phyloP scores from a whole-genome alignment of 2,797 vertebrate species.

The Nasua narica region DNA sequence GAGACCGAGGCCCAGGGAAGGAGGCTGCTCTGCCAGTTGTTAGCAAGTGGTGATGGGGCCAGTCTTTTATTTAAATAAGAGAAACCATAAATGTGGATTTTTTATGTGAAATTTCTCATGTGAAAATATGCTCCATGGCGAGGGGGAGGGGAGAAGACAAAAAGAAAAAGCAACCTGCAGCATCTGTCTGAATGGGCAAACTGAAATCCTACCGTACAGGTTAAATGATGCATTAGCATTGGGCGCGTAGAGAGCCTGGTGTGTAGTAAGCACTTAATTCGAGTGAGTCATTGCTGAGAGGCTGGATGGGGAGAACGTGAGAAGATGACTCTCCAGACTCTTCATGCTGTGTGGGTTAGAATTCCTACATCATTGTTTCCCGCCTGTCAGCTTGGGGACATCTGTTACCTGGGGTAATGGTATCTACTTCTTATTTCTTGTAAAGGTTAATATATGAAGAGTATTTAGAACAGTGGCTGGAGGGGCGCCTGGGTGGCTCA shows the following conservation, averaged over 20 bases:
- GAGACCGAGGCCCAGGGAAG: accelerated
- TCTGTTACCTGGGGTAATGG: accelerated
- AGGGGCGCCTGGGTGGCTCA: background rate
- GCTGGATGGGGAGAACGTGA: accelerated
- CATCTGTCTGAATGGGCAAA: too few relatives aligned
- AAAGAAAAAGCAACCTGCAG: background rate
- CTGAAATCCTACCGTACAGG: accelerated
- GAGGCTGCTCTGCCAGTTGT: background rate
- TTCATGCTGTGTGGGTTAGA: too few relatives aligned
- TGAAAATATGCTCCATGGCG: background rate
- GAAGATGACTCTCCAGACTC: accelerated
- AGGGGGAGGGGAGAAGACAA: background rate
- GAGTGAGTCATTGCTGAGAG: accelerated
- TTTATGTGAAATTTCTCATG: background rate
- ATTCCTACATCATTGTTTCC: accelerated
- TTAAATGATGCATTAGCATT: accelerated
- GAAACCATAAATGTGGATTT: background rate
- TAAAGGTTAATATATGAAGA: background rate
- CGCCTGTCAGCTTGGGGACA: background rate
- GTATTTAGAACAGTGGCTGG: background rate
- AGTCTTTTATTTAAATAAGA: background rate
- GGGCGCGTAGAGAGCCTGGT: background rate
- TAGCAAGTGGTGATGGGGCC: too few relatives aligned
- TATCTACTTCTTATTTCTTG: background rate
- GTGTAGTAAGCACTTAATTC: accelerated